Evolutionary conservation across 2,113 vertebrate genomes (phyloP).

Genomic region (Pseudorasbora parva): DNA sequence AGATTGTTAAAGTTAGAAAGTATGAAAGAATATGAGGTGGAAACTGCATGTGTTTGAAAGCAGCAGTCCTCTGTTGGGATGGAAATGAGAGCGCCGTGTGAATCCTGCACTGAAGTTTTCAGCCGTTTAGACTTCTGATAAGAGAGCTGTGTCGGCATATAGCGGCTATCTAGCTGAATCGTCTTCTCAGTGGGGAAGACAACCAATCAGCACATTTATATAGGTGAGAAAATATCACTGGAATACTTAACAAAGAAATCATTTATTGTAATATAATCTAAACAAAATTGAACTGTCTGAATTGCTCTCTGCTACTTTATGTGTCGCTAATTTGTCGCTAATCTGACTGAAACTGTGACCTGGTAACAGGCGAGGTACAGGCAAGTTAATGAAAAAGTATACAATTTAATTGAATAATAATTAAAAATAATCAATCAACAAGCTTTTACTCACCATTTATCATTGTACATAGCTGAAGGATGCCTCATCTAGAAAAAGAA

Average conservation of each 20-base stretch:
- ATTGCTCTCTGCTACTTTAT: neutral
- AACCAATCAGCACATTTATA: slow-evolving; percentile 10
- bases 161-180: slow-evolving; percentile 18
- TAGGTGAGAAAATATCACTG: slow-evolving; percentile 5
- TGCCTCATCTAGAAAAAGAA: slow-evolving; percentile 32
- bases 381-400: neutral
- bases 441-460: slow-evolving; percentile 37
- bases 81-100: slow-evolving; percentile 25
- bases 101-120: slow-evolving; percentile 34
- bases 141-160: slow-evolving; percentile 21
- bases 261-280: slow-evolving; percentile 23
- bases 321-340: neutral
- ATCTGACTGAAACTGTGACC: neutral
- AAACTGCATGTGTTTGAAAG: slow-evolving; percentile 41
- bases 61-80: slow-evolving; percentile 40
- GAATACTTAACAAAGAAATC: neutral
- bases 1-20: slow-evolving; percentile 39
- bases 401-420: too few species aligned
- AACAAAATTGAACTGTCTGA: slow-evolving; percentile 6
- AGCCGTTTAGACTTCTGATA: slow-evolving; percentile 45
- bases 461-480: neutral
- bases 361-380: neutral
- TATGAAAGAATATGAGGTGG: neutral
- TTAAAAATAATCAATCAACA: too few species aligned
- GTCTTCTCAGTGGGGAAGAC: slow-evolving; percentile 26